phyloP scores from a whole-genome alignment of 2,888 invertebrate species.

The Rhagium mordax region DNA sequence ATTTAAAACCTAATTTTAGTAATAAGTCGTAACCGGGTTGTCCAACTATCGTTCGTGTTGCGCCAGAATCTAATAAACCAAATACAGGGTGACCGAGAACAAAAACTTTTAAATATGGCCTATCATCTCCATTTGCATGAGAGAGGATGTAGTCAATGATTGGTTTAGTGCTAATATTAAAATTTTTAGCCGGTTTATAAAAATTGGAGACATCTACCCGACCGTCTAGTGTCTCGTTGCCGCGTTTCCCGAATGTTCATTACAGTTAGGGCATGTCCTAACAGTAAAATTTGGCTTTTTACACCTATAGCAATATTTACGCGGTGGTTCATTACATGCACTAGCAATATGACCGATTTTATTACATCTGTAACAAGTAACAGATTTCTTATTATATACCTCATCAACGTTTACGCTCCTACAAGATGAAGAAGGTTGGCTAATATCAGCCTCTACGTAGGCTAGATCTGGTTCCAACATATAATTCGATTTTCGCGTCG shows the following conservation, averaged over 20 bases:
- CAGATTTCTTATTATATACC: neutral
- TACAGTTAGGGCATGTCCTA: slow-evolving; percentile 38
- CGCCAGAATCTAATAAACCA: slow-evolving; percentile 37
- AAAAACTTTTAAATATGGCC: slow-evolving; percentile 31
- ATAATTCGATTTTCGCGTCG: slow-evolving; percentile 17
- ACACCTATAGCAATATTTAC: slow-evolving; percentile 30
- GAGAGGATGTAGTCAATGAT: slow-evolving; percentile 35
- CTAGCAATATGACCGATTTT: slow-evolving; percentile 28
- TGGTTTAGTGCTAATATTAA: slow-evolving; percentile 2
- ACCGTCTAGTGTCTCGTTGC: slow-evolving; percentile 1
- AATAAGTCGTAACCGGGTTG: slow-evolving; percentile 14
- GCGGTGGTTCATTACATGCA: slow-evolving; percentile 23
- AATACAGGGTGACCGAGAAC: slow-evolving; percentile 15
- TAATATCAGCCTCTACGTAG: slow-evolving; percentile 5
- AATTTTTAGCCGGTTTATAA: neutral
- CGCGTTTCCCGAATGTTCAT: neutral
- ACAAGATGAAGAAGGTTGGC: slow-evolving; percentile 3
- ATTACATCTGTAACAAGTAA: slow-evolving; percentile 37
- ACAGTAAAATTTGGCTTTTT: slow-evolving; percentile 32
- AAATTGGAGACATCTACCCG: neutral
- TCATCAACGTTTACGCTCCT: neutral
- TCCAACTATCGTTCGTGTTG: slow-evolving; percentile 22
- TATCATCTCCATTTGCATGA: slow-evolving; percentile 30
- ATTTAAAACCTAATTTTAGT: slow-evolving; percentile 8
- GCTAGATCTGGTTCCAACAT: slow-evolving; percentile 39